phyloP scores from a whole-genome alignment of 2,888 invertebrate genomes.

The Cephus pulcher region DNA sequence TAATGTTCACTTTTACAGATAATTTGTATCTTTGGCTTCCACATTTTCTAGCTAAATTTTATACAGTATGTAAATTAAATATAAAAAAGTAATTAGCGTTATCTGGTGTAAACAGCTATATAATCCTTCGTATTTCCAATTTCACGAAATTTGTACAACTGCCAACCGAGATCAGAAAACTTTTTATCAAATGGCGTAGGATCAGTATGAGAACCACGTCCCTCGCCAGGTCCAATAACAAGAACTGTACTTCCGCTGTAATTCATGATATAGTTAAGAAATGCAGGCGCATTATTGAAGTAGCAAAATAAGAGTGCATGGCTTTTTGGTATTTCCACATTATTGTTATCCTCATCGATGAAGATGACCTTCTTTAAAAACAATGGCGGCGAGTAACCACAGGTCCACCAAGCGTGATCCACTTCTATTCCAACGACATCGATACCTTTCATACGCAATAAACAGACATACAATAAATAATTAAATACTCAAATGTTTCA shows the following conservation, averaged over 20 bases:
- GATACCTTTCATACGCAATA: conserved; percentile 67
- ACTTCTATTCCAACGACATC: conserved; percentile 79
- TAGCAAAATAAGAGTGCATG: conserved; percentile 83
- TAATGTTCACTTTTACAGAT: background rate
- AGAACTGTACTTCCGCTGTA: conserved; percentile 76
- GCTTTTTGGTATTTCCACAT: conserved; percentile 64
- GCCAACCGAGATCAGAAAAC: conserved; percentile 70
- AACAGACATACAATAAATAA: conserved; percentile 16
- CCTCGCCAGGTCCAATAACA: conserved; percentile 79
- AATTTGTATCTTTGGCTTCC: background rate
- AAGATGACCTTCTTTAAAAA: conserved; percentile 66
- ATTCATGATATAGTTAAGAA: conserved; percentile 74
- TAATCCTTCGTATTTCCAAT: conserved; percentile 74
- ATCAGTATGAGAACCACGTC: conserved; percentile 75
- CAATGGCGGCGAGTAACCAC: conserved; percentile 78
- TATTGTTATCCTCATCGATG: conserved; percentile 53
- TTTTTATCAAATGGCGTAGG: conserved; percentile 76
- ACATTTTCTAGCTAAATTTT: background rate
- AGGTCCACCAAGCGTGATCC: conserved; percentile 85
- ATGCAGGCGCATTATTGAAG: conserved; percentile 80
- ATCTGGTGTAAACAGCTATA: conserved; percentile 72
- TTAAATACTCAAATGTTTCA: conserved; percentile 9
- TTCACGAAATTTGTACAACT: conserved; percentile 70
- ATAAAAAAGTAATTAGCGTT: conserved; percentile 7
- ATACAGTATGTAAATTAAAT: conserved; percentile 7